A percentile compares a stretch with the other conserved stretches of the same genome.
Evolutionary conservation across 2,113 vertebrate species (phyloP).

Genomic region (Deroptyus accipitrinus): DNA sequence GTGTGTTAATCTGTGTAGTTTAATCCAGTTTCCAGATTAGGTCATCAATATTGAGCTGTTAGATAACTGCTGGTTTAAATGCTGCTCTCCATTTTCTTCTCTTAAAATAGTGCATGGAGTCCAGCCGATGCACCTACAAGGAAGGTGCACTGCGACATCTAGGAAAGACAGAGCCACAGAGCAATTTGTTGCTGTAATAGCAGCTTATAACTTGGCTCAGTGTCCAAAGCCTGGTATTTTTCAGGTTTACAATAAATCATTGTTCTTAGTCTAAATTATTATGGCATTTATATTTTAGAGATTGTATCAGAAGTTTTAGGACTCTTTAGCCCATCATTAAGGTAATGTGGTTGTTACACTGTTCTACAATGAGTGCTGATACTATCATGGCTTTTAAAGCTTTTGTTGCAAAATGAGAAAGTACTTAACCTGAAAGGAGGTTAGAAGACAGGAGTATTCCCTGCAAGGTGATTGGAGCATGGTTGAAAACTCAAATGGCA

Average conservation of each 20-base stretch:
- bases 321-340: not conserved
- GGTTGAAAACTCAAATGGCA: not conserved
- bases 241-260: not conserved
- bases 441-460: not conserved
- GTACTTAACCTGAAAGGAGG: not conserved
- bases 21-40: constrained; percentile 53
- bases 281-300: not conserved
- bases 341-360: not conserved
- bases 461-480: not conserved
- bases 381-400: not conserved
- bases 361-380: not conserved
- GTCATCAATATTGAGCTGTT: not conserved
- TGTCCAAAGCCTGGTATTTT: fast-evolving
- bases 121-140: fast-evolving
- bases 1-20: constrained; percentile 1
- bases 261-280: not conserved
- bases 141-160: not conserved
- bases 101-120: fast-evolving
- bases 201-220: not conserved
- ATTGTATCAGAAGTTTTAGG: not conserved
- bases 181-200: not conserved
- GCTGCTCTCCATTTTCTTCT: not conserved
- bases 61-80: not conserved
- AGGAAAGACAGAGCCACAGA: not conserved
- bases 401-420: not conserved